Evolutionary conservation across 2,113 vertebrate genomes (phyloP).

Genomic region (Pomatorhinus ruficollis): DNA sequence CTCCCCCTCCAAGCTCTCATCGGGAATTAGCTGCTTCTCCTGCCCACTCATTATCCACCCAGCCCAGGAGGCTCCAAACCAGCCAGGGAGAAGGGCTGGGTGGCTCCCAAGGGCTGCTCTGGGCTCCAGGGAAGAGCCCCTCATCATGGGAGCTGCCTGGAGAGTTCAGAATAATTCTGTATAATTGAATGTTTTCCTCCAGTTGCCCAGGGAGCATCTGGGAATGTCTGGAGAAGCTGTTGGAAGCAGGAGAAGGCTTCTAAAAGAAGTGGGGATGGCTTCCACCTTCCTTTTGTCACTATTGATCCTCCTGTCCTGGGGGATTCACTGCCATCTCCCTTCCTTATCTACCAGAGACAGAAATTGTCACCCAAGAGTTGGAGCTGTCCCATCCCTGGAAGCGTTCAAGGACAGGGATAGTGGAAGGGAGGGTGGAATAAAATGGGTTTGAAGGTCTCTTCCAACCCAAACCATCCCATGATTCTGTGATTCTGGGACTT

Average conservation of each 20-base stretch:
- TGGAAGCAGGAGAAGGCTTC: not conserved
- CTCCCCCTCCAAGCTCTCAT: slow-evolving; percentile 7
- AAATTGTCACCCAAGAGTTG: fast-evolving
- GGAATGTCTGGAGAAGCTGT: not conserved
- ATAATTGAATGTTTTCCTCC: not conserved
- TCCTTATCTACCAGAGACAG: fast-evolving
- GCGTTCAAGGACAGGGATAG: not conserved
- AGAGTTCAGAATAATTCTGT: not conserved
- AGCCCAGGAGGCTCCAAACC: not conserved
- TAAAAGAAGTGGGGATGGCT: fast-evolving
- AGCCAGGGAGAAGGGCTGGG: not conserved
- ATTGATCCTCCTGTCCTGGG: not conserved
- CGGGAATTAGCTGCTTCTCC: slow-evolving; percentile 51
- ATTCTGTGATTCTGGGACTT: not conserved
- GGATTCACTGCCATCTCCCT: not conserved
- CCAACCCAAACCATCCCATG: not conserved
- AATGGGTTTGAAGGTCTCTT: not conserved
- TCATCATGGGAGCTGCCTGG: not conserved
- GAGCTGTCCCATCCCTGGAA: not conserved
- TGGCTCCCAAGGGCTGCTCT: not conserved
- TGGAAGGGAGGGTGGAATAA: not conserved
- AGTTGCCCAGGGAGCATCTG: not conserved
- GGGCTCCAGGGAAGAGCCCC: not conserved
- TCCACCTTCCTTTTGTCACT: not conserved
- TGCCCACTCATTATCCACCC: slow-evolving; percentile 39